A percentile compares a stretch with the other conserved stretches of the same genome.
Conservation (phyloP, 2,113 vertebrate species). For the Malurus cyaneus region DNA sequence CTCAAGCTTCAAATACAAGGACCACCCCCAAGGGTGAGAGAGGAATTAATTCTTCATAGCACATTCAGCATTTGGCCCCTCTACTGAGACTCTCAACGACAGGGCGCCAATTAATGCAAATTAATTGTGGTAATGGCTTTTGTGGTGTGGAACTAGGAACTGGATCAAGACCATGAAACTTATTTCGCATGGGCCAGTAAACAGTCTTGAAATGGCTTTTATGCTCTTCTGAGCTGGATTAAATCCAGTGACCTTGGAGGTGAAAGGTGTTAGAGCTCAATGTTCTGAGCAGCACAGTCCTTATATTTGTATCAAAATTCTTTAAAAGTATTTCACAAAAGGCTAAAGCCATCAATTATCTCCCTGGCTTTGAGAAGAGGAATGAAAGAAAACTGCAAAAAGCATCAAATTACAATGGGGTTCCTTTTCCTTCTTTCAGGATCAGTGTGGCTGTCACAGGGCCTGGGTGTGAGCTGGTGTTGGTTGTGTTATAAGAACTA, state of each 20-base stretch:
- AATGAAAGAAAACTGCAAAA: neutral
- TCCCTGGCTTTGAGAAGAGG: neutral
- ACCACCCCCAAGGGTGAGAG: slow-evolving; percentile 1
- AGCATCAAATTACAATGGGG: neutral
- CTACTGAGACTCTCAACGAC: neutral
- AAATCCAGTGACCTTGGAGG: slow-evolving; percentile 2
- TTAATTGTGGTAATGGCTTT: slow-evolving; percentile 33
- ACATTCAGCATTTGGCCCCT: slow-evolving; percentile 22
- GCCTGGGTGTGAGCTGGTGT: neutral
- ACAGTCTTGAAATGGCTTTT: slow-evolving; percentile 45
- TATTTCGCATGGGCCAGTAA: slow-evolving; percentile 18
- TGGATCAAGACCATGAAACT: slow-evolving; percentile 8
- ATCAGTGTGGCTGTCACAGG: neutral
- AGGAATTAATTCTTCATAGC: slow-evolving; percentile 24
- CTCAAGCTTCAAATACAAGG: neutral
- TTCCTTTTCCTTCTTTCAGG: neutral
- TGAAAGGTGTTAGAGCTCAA: neutral
- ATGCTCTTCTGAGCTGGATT: neutral
- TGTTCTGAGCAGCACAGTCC: neutral
- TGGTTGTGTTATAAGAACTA: neutral
- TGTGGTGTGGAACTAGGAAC: slow-evolving; percentile 26
- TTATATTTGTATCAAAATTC: slow-evolving; percentile 17
- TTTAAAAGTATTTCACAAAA: neutral
- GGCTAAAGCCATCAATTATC: neutral
- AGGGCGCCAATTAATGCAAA: slow-evolving; percentile 45